Evolutionary conservation across 2,888 invertebrate species (phyloP).

Genomic region (Nemurella pictetii): DNA sequence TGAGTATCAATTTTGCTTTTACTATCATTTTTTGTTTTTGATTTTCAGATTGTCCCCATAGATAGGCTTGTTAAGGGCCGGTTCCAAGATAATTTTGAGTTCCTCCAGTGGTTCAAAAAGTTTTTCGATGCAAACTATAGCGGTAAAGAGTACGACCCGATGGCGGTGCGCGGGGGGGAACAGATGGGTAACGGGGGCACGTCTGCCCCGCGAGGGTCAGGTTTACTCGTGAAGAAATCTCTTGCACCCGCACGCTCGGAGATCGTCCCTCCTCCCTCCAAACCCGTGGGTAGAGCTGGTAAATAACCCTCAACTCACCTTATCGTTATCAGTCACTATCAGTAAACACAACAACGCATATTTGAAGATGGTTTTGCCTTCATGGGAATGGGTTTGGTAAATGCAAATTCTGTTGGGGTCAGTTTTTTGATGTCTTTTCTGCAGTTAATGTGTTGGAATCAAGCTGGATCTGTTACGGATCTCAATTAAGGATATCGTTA

Average conservation of each 20-base stretch:
- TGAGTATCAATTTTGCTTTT: constrained; percentile 18
- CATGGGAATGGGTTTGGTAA: too few relatives aligned
- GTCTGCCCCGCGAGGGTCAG: constrained; percentile 58
- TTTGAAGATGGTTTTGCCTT: too few relatives aligned
- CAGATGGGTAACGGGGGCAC: constrained; percentile 78
- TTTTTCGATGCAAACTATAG: constrained; percentile 99
- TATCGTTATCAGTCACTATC: too few relatives aligned
- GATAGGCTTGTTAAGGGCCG: constrained; percentile 96
- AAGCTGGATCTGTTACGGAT: too few relatives aligned
- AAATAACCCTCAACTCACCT: constrained; percentile 25
- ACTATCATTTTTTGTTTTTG: constrained; percentile 45
- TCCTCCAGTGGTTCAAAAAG: constrained; percentile 99
- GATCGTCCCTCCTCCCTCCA: constrained; percentile 53
- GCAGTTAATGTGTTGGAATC: too few relatives aligned
- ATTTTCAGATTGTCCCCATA: constrained; percentile 84
- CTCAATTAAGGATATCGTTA: too few relatives aligned
- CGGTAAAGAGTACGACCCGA: constrained; percentile 90
- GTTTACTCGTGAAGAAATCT: constrained; percentile 42
- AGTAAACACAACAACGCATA: too few relatives aligned
- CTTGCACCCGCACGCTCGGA: constrained; percentile 11
- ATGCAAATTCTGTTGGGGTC: too few relatives aligned
- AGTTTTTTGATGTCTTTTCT: too few relatives aligned
- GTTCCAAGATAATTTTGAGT: constrained; percentile 99
- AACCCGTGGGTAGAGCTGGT: constrained; percentile 50
- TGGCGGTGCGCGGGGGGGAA: constrained; percentile 83